phyloP scores from a whole-genome alignment of 2,113 vertebrate genomes.

The Xyrauchen texanus region DNA sequence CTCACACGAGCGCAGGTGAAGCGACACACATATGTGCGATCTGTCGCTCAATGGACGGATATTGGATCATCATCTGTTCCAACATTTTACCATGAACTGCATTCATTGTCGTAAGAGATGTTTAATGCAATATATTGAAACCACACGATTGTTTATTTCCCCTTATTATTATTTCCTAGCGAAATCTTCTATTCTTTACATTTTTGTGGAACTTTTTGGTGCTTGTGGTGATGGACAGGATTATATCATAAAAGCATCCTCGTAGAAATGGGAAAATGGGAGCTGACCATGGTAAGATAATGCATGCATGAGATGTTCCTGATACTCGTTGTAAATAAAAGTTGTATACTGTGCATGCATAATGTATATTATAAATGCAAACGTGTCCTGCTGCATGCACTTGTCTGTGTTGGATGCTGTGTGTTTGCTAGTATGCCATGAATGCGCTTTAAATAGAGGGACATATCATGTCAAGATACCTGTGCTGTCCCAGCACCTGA shows the following conservation, averaged over 20 bases:
- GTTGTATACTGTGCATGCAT: not conserved
- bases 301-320: not conserved
- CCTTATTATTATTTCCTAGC: not conserved
- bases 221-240: constrained; percentile 54
- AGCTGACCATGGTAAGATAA: constrained; percentile 74
- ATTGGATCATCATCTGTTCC: too few species aligned
- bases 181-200: too few species aligned
- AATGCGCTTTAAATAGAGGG: constrained; percentile 44
- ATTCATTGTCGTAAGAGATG: too few species aligned
- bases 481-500: constrained; percentile 38
- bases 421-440: not conserved
- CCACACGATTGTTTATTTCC: not conserved
- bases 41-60: too few species aligned
- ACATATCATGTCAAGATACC: constrained; percentile 27
- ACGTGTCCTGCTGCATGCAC: not conserved
- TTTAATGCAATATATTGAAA: too few species aligned
- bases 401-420: not conserved
- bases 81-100: too few species aligned
- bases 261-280: constrained; percentile 76
- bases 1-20: too few species aligned
- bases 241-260: constrained; percentile 42
- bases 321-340: not conserved
- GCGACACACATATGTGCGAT: too few species aligned
- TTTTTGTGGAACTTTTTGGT: not conserved
- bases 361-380: not conserved